These are phyloP conservation scores for Mobula birostris DNA, from an alignment of 2,113 vertebrate genomes.

Conservation along the genomic window DNA sequence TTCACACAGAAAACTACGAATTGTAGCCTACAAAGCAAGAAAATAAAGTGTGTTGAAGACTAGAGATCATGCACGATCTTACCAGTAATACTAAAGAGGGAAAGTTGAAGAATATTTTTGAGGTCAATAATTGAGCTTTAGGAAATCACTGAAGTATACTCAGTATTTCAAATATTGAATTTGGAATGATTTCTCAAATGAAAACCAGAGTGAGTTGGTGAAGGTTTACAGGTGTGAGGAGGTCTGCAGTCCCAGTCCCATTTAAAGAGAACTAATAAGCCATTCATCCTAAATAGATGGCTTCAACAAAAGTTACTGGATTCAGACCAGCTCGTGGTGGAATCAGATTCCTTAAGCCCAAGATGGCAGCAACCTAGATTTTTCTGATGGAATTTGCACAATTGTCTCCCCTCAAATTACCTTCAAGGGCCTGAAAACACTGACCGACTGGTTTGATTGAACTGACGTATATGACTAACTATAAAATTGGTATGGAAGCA, in stretches of 20 bases:
- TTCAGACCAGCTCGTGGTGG: neutral
- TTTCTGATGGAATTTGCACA: neutral
- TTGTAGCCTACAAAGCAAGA: neutral
- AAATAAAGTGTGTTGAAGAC: neutral
- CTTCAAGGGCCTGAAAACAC: neutral
- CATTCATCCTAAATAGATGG: neutral
- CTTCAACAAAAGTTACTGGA: neutral
- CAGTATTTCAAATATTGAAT: neutral
- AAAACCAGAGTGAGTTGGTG: neutral
- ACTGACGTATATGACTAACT: neutral
- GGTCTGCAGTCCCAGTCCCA: neutral
- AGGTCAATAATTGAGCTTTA: neutral
- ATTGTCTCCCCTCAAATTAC: neutral
- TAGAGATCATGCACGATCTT: neutral
- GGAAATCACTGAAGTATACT: neutral
- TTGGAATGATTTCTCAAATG: neutral
- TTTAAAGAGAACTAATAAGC: neutral
- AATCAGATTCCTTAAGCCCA: neutral
- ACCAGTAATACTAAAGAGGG: conserved; percentile 6
- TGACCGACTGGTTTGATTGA: neutral
- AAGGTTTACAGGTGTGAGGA: neutral
- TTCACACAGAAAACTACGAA: neutral
- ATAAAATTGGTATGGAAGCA: neutral
- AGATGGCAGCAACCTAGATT: neutral
- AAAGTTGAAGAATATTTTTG: neutral